Evolutionary conservation across 1,140 invertebrate species (phyloP), one percentile per base, ranked within the genome.

Genomic region (Rhyacophila brunnea): DNA sequence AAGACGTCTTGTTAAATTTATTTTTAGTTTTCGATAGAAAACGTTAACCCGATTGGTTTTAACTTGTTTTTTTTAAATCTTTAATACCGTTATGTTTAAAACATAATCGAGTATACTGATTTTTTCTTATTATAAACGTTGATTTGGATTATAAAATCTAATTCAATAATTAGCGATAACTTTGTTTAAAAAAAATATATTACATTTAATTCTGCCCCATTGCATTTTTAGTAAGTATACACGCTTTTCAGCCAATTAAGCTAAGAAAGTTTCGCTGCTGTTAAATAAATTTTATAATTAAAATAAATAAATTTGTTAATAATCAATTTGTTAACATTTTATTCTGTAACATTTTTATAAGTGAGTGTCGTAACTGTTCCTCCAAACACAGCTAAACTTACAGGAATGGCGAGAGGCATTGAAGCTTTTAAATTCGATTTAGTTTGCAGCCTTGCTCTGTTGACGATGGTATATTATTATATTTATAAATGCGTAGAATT

Each of bases 191-290:
- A 32, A 48, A 58, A 46, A 58, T 45, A n/a, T n/a, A n/a, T n/a
- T 47, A 48, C 46, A 47, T 59, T 60, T 57, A 53, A 36, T 58
- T 52, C 55, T 48, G 53, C 53, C 53, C 53, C 32, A 58, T 58
- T 65, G 62, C 62, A 65, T 65, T 60, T 46, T 60, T 60, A 60
- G 62, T 65, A 48, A 53, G 62, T 60, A 65, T 42, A 60, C 62
- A 65, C 62, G 62, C 62, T 65, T 65, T 58, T 60, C 58, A 47
- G 62, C 58, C 46, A 58, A 57, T 57, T 58, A 54, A 50, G 58
- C 53, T 43, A 46, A 40, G 32, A 20, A 57, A 65, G 62, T 58
- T 65, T 60, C 60, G 62, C 62, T 65, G 62, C 57, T 56, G 62
- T 64, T 54, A 38, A 19, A n/a, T n/a, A n/a, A n/a, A n/a, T n/a